Percentiles rank a stretch among this genome's conserved stretches.
phyloP scores from a whole-genome alignment of 2,113 vertebrate species.

The Arothron firmamentum region DNA sequence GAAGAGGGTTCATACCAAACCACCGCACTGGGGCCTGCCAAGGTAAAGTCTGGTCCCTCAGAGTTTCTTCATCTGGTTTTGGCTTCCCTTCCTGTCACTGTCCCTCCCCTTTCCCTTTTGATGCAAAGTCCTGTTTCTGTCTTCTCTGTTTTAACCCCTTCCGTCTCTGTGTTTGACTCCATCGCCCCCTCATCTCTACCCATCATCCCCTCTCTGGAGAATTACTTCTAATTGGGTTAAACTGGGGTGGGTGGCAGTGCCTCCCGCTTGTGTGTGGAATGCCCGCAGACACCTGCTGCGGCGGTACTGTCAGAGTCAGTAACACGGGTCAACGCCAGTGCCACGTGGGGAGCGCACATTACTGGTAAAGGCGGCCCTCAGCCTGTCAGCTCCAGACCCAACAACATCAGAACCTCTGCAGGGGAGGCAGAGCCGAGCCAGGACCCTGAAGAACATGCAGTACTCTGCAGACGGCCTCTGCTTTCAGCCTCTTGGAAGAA shows the following conservation, averaged over 20 bases:
- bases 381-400: constrained; percentile 54
- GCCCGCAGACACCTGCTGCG: constrained; percentile 65
- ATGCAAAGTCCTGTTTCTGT: constrained; percentile 14
- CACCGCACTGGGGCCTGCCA: constrained; percentile 95
- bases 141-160: constrained; percentile 46
- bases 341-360: constrained; percentile 72
- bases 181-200: constrained; percentile 38
- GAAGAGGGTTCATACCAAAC: constrained; percentile 95
- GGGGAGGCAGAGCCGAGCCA: constrained; percentile 53
- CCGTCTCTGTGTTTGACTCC: constrained; percentile 23
- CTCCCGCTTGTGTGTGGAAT: constrained; percentile 75
- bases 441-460: constrained; percentile 15
- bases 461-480: too few species aligned
- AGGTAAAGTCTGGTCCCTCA: constrained; percentile 77
- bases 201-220: constrained; percentile 51
- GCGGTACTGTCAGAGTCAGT: constrained; percentile 75
- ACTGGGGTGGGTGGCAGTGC: constrained; percentile 73
- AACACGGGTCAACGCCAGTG: constrained; percentile 75
- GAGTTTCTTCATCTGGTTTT: constrained; percentile 33
- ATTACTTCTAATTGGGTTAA: constrained; percentile 79
- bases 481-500: constrained; percentile 7
- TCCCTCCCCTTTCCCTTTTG: constrained; percentile 1
- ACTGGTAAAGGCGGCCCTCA: constrained; percentile 45
- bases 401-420: constrained; percentile 58
- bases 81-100: constrained; percentile 13